Conservation (phyloP, 2,888 invertebrate genomes). For the Agonopterix heracliana region DNA sequence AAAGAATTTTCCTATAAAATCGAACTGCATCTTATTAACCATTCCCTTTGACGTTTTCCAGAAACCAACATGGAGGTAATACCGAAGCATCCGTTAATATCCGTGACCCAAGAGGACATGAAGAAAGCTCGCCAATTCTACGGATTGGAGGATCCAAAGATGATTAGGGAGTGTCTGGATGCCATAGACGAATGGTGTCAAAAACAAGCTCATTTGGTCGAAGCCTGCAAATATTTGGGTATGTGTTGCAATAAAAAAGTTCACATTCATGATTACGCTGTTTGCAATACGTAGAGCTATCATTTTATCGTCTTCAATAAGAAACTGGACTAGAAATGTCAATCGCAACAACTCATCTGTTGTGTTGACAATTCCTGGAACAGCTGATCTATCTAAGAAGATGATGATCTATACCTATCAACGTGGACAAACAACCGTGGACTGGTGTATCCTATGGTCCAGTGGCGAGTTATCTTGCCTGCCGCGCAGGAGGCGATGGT, state of each 20-base stretch:
- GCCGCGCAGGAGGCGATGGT: no score
- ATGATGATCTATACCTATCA: no score
- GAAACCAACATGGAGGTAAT: slow-evolving; percentile 35
- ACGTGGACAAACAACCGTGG: no score
- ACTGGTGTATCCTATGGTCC: no score
- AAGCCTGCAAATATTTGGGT: slow-evolving; percentile 42
- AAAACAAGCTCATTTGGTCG: slow-evolving; percentile 50
- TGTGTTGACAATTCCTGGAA: no score
- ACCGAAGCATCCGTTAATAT: slow-evolving; percentile 40
- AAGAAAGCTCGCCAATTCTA: slow-evolving; percentile 37
- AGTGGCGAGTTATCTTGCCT: no score
- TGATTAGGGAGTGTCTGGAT: slow-evolving; percentile 40
- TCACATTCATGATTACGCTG: neutral
- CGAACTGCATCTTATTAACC: no score
- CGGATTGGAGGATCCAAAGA: slow-evolving; percentile 32
- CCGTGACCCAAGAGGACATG: slow-evolving; percentile 38
- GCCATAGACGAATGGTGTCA: slow-evolving; percentile 45
- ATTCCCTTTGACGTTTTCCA: neutral
- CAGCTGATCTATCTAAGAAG: no score
- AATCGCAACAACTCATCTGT: no score
- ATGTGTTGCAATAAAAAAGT: slow-evolving; percentile 16
- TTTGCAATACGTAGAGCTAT: neutral
- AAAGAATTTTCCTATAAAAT: no score
- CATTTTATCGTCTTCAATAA: neutral
- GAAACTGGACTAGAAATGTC: no score